Evolutionary conservation across 2,888 invertebrate species (phyloP), one percentile per base, ranked within the genome.

Genomic region (Pegoplata infirma): DNA sequence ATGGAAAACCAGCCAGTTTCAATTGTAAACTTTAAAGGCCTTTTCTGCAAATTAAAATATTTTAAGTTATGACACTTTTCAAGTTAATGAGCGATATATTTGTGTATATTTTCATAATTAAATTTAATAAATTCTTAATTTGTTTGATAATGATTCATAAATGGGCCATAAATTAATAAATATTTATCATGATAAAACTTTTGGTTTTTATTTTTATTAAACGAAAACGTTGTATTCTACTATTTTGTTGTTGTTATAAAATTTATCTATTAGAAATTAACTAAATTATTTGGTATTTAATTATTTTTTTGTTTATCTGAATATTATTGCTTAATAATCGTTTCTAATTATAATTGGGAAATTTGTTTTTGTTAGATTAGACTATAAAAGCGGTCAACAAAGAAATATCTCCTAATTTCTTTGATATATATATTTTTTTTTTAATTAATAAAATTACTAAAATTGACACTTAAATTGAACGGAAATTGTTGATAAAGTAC

Each of bases 81-180:
- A n/a, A n/a, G n/a, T n/a, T n/a, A n/a, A n/a, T n/a, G n/a, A n/a
- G n/a, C n/a, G n/a, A n/a, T n/a, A n/a, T n/a, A n/a, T n/a, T n/a
- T n/a, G n/a, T n/a, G n/a, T n/a, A n/a, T n/a, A n/a, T 49, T 19
- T 10, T 14, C 4, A 12, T 58, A 40, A 58, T 58, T 21, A 16
- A 44, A 17, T 61, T 25, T 47, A 68, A 64, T 69, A 28, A 69
- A 76, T 56, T 64, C 19, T 23, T 76, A 76, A 76, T 64, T 71
- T 28, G 36, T 47, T 59, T 55, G 66, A 46, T 61, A 66, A 66
- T 66, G 66, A 53, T 66, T 71, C 47, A 66, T 44, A 71, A 71
- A 32, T 61, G 61, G 32, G 36, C 17, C 44, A 68, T 68, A 77
- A 77, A 72, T 73, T 72, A 63, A 71, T 66, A 68, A 67, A 67